Evolutionary conservation across 2,888 invertebrate species (phyloP), one percentile per base, ranked within the genome.

Genomic region (Noctua janthe): DNA sequence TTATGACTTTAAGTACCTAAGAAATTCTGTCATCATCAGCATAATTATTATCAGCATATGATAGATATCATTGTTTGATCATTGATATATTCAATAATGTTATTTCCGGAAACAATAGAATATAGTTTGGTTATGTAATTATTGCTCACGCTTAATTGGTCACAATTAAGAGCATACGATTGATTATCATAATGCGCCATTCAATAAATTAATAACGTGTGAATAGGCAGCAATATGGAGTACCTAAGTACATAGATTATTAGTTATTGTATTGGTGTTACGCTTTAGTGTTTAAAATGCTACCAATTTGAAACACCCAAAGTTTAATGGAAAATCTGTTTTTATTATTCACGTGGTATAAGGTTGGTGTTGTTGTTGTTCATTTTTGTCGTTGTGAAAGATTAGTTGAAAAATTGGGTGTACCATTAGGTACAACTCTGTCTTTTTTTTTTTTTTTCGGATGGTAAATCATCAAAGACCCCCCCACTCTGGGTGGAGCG

Each of bases 131-230:
- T 82, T 80, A 88, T 81, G 73, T 86, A 83, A 88, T 88, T 82
- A 80, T 79, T 72, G 80, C 67, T 85, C 79, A 82, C 80, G 89
- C 77, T 82, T 85, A 89, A 81, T 82, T 80, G 81, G 82, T 88
- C 77, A 76, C 82, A 88, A 86, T 89, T 88, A 85, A 69, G 71
- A 70, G 59, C 75, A 71, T 69, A 81, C 81, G 70, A 79, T 82
- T 85, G 86, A 87, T 88, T 83, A 89, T 85, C 80, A 87, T 82
- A 83, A 82, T 82, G 59, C 79, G 78, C 54, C 47, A 83, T 85
- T 80, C 78, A 83, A 83, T 85, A 79, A 74, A 83, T 80, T 85
- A 88, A 81, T 89, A 81, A 81, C 78, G 79, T 74, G 10, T 78
- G 66, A 66, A 76, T 81, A 74, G 59, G 43, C 83, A 67, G 51